These are phyloP conservation scores for Ormyrus pomaceus DNA, from an alignment of 2,888 invertebrate species.

Conservation along the genomic window DNA sequence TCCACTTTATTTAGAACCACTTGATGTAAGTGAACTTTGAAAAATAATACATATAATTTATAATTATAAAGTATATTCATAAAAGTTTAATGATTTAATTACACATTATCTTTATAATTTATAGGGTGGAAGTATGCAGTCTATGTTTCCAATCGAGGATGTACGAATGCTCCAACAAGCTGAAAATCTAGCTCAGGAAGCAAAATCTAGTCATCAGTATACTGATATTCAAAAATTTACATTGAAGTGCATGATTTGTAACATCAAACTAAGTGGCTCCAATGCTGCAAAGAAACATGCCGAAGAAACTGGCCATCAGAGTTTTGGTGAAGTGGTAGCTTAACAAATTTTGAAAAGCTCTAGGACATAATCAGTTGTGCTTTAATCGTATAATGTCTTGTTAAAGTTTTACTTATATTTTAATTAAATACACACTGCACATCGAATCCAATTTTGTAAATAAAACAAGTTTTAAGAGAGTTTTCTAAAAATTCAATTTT, in stretches of 20 bases:
- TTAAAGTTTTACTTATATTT: not conserved
- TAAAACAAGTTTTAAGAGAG: not conserved
- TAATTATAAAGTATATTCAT: no score
- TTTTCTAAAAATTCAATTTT: constrained; percentile 5
- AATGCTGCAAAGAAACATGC: constrained; percentile 91
- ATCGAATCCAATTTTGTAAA: not conserved
- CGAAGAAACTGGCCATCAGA: constrained; percentile 87
- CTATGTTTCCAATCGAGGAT: constrained; percentile 88
- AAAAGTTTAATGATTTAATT: no score
- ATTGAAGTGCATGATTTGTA: constrained; percentile 89
- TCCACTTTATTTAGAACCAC: constrained; percentile 90
- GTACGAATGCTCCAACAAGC: constrained; percentile 86
- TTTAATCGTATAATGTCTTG: constrained; percentile 26
- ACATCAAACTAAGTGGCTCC: constrained; percentile 86
- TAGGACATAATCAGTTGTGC: constrained; percentile 21
- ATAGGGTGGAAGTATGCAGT: constrained; percentile 85
- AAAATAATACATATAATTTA: not conserved
- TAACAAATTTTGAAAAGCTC: constrained; percentile 10
- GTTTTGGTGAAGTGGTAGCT: constrained; percentile 83
- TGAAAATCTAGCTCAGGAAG: constrained; percentile 89
- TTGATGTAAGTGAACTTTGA: constrained; percentile 79
- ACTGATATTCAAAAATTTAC: constrained; percentile 93
- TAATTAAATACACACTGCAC: not conserved
- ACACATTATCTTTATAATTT: constrained; percentile 40
- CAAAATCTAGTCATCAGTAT: constrained; percentile 91